Evolutionary conservation across 1,140 invertebrate genomes (phyloP).

Genomic region (Drosophila pruinosa): DNA sequence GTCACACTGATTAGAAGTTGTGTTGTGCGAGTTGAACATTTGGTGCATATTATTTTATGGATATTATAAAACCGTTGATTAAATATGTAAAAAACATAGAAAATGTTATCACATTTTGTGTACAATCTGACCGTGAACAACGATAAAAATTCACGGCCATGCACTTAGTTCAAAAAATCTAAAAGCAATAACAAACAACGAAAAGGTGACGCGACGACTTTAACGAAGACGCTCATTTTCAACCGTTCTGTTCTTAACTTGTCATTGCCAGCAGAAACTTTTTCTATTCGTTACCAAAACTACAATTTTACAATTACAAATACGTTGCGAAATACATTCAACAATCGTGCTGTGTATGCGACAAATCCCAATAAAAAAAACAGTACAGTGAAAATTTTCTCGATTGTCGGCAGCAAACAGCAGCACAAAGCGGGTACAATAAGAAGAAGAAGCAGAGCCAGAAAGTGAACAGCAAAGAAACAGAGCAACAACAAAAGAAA

Average conservation of each 20-base stretch:
- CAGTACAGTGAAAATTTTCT: constrained; percentile 76
- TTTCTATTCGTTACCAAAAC: constrained; percentile 48
- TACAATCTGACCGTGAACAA: constrained; percentile 16
- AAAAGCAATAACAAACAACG: constrained; percentile 49
- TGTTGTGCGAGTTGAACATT: constrained; percentile 49
- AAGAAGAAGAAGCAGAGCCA: constrained; percentile 54
- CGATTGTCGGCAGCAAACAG: constrained; percentile 71
- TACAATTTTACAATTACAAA: constrained; percentile 33
- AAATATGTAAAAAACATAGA: constrained; percentile 61
- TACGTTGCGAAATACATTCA: constrained; percentile 34
- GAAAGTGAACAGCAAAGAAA: constrained; percentile 52
- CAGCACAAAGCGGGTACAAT: constrained; percentile 65
- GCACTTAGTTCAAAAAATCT: constrained; percentile 31
- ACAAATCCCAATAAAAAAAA: constrained; percentile 46
- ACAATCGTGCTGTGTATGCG: constrained; percentile 27
- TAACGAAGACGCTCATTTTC: constrained; percentile 39
- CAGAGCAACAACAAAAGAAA: constrained; percentile 46
- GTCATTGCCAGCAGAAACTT: constrained; percentile 26
- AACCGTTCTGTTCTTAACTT: constrained; percentile 43
- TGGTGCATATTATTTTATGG: constrained; percentile 58
- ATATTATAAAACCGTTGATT: constrained; percentile 62
- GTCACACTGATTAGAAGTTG: too few species aligned
- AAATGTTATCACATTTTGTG: constrained; percentile 2
- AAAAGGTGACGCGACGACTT: constrained; percentile 60
- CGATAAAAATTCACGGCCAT: constrained; percentile 14